Base-by-base conservation (phyloP, 2,888 invertebrate species). In the Syrphus vitripennis region DNA sequence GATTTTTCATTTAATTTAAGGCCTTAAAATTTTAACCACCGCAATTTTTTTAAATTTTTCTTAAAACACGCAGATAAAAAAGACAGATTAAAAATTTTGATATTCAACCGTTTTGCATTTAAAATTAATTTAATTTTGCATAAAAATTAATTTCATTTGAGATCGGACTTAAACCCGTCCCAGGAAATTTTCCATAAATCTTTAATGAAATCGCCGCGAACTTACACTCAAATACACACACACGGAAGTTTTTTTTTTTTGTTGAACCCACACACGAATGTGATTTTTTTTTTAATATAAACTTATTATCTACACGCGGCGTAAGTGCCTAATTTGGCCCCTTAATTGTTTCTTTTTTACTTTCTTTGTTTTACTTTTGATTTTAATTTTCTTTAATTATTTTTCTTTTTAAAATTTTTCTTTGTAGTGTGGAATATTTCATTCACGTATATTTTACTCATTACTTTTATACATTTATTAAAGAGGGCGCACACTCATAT, bases 201-300 rank as follows among this genome's bases (percentile, higher is more conserved):
- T 77, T 86, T 77, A 86, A 86, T 86, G 82, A 82, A 86, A 74
- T 82, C 86, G 86, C 82, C 86, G 82, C 82, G 69, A 81, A 86
- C 82, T 78, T 69, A 74, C 74, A 82, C 86, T 76, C 34, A 50
- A 45, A 10, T 14, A 29, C 34, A 71, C 65, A 80, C 83, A 72
- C 45, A 55, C 59, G 10, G 16, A 26, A 29, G 6, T 29, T 45
- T 26, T n/a, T n/a, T n/a, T n/a, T n/a, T n/a, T n/a, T n/a, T n/a
- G n/a, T n/a, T 12, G 6, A 26, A 34, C 67, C 2, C 16, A 42
- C 16, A 42, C 59, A 67, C 50, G 34, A n/a, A 40, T 40, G 42
- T 45, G 40, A 31, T 26, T 37, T 63, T 80, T 40, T 24, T 37
- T 40, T n/a, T 40, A 7, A n/a, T 40, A 40, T 42, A 70, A 67